Evolutionary conservation across 2,797 vertebrate species (phyloP).

Genomic region (Parotocinclus haroldoi): DNA sequence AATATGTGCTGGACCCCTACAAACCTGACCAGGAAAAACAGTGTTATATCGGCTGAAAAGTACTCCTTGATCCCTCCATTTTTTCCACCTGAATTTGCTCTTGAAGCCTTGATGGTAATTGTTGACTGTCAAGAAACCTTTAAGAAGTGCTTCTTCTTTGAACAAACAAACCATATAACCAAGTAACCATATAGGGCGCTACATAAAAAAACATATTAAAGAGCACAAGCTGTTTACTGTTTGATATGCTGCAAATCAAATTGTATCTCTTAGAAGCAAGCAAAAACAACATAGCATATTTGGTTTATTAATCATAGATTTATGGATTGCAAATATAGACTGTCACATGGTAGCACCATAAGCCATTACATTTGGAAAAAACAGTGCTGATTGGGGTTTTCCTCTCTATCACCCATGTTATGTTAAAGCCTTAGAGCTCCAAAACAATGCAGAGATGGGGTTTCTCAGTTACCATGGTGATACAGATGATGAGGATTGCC

Average conservation of each 20-base stretch:
- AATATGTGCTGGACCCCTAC: too few relatives aligned
- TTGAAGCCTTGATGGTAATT: too few relatives aligned
- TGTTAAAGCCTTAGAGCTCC: constrained; percentile 14
- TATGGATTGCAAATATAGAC: neutral
- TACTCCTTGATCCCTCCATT: too few relatives aligned
- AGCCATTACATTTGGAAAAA: neutral
- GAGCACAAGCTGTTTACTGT: neutral
- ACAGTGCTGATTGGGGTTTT: constrained; percentile 10
- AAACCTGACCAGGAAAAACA: too few relatives aligned
- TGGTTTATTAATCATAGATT: too few relatives aligned
- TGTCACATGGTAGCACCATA: neutral
- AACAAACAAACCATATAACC: too few relatives aligned
- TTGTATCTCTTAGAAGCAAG: neutral
- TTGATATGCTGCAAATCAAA: neutral
- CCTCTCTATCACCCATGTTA: constrained; percentile 15
- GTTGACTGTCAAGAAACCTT: too few relatives aligned
- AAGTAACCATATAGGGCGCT: too few relatives aligned
- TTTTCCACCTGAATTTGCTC: too few relatives aligned
- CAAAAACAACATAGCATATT: neutral
- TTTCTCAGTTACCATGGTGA: constrained; percentile 74
- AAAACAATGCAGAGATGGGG: constrained; percentile 33
- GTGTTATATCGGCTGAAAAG: too few relatives aligned
- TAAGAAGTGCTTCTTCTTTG: too few relatives aligned
- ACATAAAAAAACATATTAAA: neutral
- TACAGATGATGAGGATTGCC: constrained; percentile 59